Base-by-base conservation (phyloP, 2,113 vertebrate species). In the Lethenteron reissneri region DNA sequence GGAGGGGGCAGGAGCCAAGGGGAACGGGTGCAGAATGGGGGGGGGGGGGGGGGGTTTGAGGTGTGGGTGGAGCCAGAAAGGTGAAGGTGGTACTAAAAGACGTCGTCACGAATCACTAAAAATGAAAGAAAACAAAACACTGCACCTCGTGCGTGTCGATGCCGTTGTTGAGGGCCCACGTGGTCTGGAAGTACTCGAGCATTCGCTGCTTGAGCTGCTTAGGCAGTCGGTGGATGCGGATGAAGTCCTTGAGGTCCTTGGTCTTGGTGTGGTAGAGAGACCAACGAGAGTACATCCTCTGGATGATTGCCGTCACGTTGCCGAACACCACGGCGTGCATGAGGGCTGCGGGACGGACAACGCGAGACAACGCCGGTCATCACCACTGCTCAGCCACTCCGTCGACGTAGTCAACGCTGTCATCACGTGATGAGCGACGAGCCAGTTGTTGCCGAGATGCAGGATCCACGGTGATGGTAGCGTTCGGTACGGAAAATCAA, bases 321-420 rank as follows among this genome's bases (percentile, higher is more conserved):
- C 94, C 94, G 74, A 97, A 97, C 74, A 97, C 94, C 81, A 97
- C 78, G 64, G 94, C 94, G 1, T 97, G 92, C 94, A 97, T 97
- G 82, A 97, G 78, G 57, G 94, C 94, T 97, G 74, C 41, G 41
- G 41, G 41, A 41, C 41, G 41, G 41, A 41, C 1, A 41, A 4
- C 41, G 41, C 41, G 41, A 41, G 41, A 41, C 41, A 6, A 41
- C 41, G 41, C 41, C 41, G 41, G 41, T 41, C 41, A 41, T 25
- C 21, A 21, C 21, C 21, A 21, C 21, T 21, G 21, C 21, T 21
- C 21, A 21, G 21, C 21, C 21, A 41, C 25, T 3, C 25, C 25
- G 25, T 41, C 25, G 25, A 3, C 25, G 25, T 4, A 3, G 25
- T 41, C 25, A 3, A 41, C 25, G 25, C 25, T 4, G 25, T 41